A percentile compares a stretch with the other conserved stretches of the same genome.
These are phyloP conservation scores for Drosophila melanogaster DNA, from an alignment of 1,140 invertebrate genomes.

Conservation along the genomic window Release_6_plus_ISO1_MT NC_004354.4:8000501-8001000, in stretches of 20 bases:
- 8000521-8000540: constrained; percentile 44
- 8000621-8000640: constrained; percentile 52
- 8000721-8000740: neutral
- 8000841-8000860: neutral
- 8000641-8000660: constrained; percentile 38
- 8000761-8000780: constrained; percentile 7
- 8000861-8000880: neutral
- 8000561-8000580: constrained; percentile 80
- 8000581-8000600: constrained; percentile 72
- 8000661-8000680: constrained; percentile 13
- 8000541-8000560: constrained; percentile 53
- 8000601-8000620: constrained; percentile 50
- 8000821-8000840: neutral
- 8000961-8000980: too few species aligned
- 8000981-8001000: too few species aligned
- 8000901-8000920: too few species aligned
- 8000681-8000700: constrained; percentile 1
- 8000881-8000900: neutral
- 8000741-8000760: constrained; percentile 4
- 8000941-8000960: too few species aligned
- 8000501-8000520: neutral
- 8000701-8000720: constrained; percentile 27
- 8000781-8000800: constrained; percentile 7
- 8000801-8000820: constrained; percentile 10
- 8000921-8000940: neutral